Evolutionary conservation across 2,888 invertebrate species (phyloP), one percentile per base, ranked within the genome.

Genomic region (Troides oblongomaculatus): DNA sequence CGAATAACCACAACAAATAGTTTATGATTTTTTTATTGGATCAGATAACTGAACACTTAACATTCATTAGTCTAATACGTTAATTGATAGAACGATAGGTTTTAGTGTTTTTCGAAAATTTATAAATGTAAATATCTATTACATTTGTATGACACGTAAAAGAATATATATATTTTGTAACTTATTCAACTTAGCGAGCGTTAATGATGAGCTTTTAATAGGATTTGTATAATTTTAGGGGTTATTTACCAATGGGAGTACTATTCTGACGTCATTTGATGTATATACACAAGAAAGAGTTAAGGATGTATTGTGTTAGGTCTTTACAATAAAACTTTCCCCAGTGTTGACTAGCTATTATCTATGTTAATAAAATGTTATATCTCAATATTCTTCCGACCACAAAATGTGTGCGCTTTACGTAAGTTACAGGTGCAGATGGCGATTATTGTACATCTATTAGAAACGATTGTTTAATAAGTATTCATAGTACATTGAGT

Each of bases 71-170:
- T 39, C 39, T 39, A 8, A 39, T 39, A 39, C 6, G 7, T 39
- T 39, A 39, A 39, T 18, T 57, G 21, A 21, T 2, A 57, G n/a
- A 21, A 57, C 21, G 18, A 25, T 59, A 59, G 59, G 30, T 30
- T 64, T 14, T 57, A 63, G 30, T n/a, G 50, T 63, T 63, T 30
- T 63, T 63, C 12, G 50, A 30, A 50, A 21, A 53, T 50, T 25
- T 63, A 63, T 53, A 53, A 50, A 63, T 63, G 17, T 46, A 62
- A 17, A 53, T 14, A 36, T 60, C 25, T 14, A 17, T 50, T 30
- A 50, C 18, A 50, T 18, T 10, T 57, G 57, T 59, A 25, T 23
- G 21, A 0, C 56, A 21, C 6, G 36, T 30, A 56, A 64, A 56
- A 1, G 0, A 64, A 25, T n/a, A 21, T 25, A 64, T 64, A 36